Conservation (phyloP, 2,888 invertebrate genomes). For the Drosophila putrida region DNA sequence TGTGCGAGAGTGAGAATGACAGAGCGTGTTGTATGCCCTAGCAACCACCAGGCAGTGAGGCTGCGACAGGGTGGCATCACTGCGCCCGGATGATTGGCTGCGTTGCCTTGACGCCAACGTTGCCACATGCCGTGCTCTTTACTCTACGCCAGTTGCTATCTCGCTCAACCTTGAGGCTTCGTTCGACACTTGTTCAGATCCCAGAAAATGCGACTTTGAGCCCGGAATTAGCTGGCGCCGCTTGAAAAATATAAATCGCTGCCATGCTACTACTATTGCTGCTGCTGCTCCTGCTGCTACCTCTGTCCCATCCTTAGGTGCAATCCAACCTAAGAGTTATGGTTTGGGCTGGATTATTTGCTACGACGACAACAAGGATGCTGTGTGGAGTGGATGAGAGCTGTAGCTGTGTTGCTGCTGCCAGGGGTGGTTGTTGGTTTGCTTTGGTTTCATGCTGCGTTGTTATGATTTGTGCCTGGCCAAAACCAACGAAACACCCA, state of each 20-base stretch:
- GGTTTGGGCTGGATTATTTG: conserved; percentile 75
- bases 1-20: conserved; percentile 26
- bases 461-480: conserved; percentile 37
- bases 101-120: conserved; percentile 75
- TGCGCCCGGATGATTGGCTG: conserved; percentile 70
- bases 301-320: no score
- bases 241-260: conserved; percentile 60
- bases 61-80: conserved; percentile 54
- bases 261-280: conserved; percentile 1
- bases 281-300: not conserved
- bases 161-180: conserved; percentile 51
- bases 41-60: conserved; percentile 62
- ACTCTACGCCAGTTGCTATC: conserved; percentile 40
- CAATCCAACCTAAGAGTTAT: not conserved
- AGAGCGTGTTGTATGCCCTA: conserved; percentile 47
- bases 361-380: conserved; percentile 45
- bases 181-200: conserved; percentile 72
- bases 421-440: conserved; percentile 25
- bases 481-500: conserved; percentile 43
- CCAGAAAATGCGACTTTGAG: conserved; percentile 81
- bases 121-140: conserved; percentile 46
- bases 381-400: conserved; percentile 18
- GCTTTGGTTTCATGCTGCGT: conserved; percentile 14
- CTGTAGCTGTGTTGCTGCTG: conserved; percentile 36
- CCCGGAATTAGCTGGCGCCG: conserved; percentile 80